Percentiles rank a stretch among this genome's conserved stretches.
phyloP scores from a whole-genome alignment of 2,888 invertebrate genomes.

The Luffia ferchaultella region DNA sequence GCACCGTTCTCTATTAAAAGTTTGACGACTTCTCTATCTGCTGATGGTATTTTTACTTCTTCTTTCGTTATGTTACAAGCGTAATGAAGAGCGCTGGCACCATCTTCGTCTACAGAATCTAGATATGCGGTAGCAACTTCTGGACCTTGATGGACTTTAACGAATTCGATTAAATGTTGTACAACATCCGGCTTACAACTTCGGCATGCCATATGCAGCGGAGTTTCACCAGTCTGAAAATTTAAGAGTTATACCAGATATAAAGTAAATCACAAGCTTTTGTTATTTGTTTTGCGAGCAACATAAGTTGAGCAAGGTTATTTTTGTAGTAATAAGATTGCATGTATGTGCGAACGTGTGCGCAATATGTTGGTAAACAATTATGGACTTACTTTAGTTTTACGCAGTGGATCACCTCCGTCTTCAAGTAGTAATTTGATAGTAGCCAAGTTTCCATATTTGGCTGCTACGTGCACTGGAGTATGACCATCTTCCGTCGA shows the following conservation, averaged over 20 bases:
- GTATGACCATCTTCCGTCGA: conserved; percentile 96
- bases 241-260: conserved; percentile 9
- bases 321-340: too few relatives aligned
- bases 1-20: conserved; percentile 91
- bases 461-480: conserved; percentile 95
- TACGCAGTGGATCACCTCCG: conserved; percentile 90
- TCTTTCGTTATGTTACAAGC: conserved; percentile 89
- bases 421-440: conserved; percentile 89
- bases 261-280: too few relatives aligned
- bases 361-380: too few relatives aligned
- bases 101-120: conserved; percentile 89
- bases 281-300: too few relatives aligned
- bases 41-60: conserved; percentile 75
- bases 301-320: too few relatives aligned
- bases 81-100: conserved; percentile 94
- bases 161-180: conserved; percentile 83
- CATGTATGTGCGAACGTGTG: too few relatives aligned
- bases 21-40: conserved; percentile 88
- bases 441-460: conserved; percentile 89
- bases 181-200: conserved; percentile 88
- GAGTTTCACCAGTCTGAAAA: conserved; percentile 89
- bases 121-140: conserved; percentile 86
- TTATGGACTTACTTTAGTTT: conserved; percentile 81
- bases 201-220: conserved; percentile 92
- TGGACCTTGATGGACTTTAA: conserved; percentile 77